Evolutionary conservation across 2,113 vertebrate species (phyloP).

Genomic region (Macrotis lagotis): DNA sequence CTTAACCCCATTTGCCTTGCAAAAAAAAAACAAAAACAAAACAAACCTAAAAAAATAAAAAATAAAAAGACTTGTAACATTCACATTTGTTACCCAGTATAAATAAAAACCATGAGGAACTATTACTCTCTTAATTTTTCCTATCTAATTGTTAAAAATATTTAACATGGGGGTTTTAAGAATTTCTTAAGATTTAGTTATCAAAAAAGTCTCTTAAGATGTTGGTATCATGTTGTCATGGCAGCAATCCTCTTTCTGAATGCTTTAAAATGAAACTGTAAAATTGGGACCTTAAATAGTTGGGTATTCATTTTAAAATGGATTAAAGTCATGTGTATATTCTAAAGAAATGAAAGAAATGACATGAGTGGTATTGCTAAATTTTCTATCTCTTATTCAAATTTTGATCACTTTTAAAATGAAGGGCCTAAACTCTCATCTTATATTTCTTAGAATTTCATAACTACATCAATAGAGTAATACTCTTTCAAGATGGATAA

Average conservation of each 20-base stretch:
- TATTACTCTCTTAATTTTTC: slow-evolving; percentile 43
- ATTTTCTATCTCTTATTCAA: slow-evolving; percentile 42
- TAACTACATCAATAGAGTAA: slow-evolving; percentile 15
- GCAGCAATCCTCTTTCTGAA: slow-evolving; percentile 29
- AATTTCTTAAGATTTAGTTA: slow-evolving; percentile 41
- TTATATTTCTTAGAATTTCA: neutral
- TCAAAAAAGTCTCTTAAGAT: slow-evolving; percentile 53
- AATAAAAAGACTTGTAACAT: slow-evolving; percentile 42
- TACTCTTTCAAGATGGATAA: slow-evolving; percentile 20
- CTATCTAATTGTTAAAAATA: slow-evolving; percentile 58
- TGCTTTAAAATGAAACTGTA: slow-evolving; percentile 58
- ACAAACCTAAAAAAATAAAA: no score
- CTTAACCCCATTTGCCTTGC: no score
- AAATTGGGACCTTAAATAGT: slow-evolving; percentile 66
- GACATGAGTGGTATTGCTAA: slow-evolving; percentile 22
- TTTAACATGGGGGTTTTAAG: slow-evolving; percentile 34
- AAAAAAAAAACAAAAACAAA: no score
- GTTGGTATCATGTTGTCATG: slow-evolving; percentile 57
- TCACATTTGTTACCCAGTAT: slow-evolving; percentile 24
- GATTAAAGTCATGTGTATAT: slow-evolving; percentile 30
- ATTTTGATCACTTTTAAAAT: slow-evolving; percentile 36
- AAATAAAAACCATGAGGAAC: slow-evolving; percentile 14
- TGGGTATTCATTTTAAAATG: slow-evolving; percentile 56
- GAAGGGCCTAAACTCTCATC: slow-evolving; percentile 9
- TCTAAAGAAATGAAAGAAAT: slow-evolving; percentile 26